Base-by-base conservation (phyloP, 2,888 invertebrate species). In the Caenorhabditis japonica region DNA sequence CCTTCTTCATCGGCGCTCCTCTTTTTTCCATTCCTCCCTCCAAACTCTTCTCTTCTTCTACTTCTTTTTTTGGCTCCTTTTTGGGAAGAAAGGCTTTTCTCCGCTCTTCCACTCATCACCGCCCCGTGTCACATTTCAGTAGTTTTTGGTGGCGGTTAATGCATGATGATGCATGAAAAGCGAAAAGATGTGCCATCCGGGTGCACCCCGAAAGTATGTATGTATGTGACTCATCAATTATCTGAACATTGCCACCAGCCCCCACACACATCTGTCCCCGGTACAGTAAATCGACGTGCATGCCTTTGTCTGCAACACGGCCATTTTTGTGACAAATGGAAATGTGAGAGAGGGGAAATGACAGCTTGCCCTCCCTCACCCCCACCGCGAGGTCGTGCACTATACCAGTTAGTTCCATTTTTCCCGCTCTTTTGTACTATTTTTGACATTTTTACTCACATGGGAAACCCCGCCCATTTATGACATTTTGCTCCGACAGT, bases 261-360 rank as follows among this genome's bases (percentile, higher is more conserved):
- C n/a, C n/a, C n/a, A 52, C 44, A 44, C 44, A 25, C 30, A 49
- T 56, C 59, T 39, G 49, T 43, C 52, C 34, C 10, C 19, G 23
- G 51, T 59, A 49, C 49, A 43, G 61, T 61, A 25, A 44, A 53
- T 53, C 51, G 43, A 30, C 17, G 25, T n/a, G n/a, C 7, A 36
- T 36, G 34, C 30, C 33, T 34, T 21, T 27, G 39, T 47, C 23
- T 47, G 56, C 55, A 56, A 64, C 64, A 64, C 55, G 56, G 56
- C 66, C 66, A 66, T 66, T 66, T 66, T 66, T 49, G 66, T 66
- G 66, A 66, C 66, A 66, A 56, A 66, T 66, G 66, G n/a, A 17
- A 36, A 13, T 34, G 47, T 36, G 27, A 46, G 17, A 44, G 49
- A 56, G 49, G 36, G 30, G 62, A 62, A 46, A 30, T 15, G 27